Percentiles rank a stretch among this genome's conserved stretches.
Evolutionary conservation across 2,797 vertebrate genomes (phyloP).

Genomic region (Podargus strigoides): DNA sequence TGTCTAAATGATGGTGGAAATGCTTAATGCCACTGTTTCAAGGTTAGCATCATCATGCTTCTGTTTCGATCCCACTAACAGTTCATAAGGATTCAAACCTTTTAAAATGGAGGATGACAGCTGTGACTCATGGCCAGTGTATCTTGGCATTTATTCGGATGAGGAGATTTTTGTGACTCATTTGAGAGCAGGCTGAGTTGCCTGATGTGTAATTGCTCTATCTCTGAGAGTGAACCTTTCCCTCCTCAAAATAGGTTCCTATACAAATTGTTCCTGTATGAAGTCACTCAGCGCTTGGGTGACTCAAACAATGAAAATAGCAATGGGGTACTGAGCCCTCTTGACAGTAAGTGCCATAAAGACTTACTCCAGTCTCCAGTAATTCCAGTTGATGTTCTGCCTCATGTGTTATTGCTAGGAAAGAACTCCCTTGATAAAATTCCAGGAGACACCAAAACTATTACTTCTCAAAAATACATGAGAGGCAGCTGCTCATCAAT

Average conservation of each 20-base stretch:
- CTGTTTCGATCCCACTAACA: background rate
- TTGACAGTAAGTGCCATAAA: background rate
- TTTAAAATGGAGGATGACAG: background rate
- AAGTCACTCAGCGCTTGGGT: background rate
- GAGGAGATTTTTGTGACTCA: background rate
- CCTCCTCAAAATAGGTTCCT: background rate
- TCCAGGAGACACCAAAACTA: background rate
- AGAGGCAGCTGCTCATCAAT: background rate
- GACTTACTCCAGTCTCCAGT: background rate
- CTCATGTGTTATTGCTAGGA: background rate
- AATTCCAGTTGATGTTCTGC: background rate
- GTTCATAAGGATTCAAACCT: background rate
- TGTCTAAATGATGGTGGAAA: background rate
- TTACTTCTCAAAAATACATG: background rate
- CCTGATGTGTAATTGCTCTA: background rate
- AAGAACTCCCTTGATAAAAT: background rate
- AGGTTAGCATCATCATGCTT: background rate
- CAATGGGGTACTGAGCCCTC: background rate
- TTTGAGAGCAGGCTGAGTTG: background rate
- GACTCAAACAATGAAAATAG: conserved; percentile 1
- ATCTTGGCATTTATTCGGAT: background rate
- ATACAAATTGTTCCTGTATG: background rate
- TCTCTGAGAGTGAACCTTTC: background rate
- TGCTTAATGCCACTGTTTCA: background rate
- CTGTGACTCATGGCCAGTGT: background rate